Conservation (phyloP, 2,797 vertebrate species). For the Pseudochaenichthys georgianus region DNA sequence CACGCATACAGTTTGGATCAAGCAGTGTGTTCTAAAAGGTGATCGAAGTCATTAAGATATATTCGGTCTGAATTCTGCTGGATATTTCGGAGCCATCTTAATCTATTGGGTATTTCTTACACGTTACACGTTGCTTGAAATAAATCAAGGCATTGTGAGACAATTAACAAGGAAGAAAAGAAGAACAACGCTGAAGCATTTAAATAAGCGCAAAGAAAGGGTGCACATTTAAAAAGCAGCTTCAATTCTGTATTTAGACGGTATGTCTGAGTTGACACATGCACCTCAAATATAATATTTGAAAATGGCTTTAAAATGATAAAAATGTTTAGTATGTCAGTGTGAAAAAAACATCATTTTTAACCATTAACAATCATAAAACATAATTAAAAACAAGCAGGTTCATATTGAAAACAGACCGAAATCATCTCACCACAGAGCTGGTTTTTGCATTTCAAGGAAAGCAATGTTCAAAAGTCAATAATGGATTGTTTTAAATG, state of each 20-base stretch:
- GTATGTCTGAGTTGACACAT: background rate
- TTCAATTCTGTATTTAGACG: background rate
- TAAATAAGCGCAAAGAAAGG: background rate
- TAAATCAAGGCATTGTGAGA: background rate
- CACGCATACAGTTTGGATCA: conserved; percentile 74
- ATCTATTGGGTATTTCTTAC: background rate
- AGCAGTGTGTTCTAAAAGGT: background rate
- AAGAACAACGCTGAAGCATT: background rate
- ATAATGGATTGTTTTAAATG: background rate
- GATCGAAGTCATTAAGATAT: background rate
- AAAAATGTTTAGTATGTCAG: background rate
- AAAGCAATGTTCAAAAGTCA: background rate
- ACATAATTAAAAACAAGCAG: background rate
- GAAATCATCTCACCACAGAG: background rate
- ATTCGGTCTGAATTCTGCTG: background rate
- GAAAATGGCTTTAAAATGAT: too few relatives aligned
- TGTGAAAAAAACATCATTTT: background rate
- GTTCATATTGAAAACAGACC: background rate
- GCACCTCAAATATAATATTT: background rate
- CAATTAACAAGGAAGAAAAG: background rate
- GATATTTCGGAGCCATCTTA: background rate
- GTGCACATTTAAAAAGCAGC: background rate
- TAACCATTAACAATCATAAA: background rate
- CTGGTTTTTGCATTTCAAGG: background rate
- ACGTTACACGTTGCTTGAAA: background rate